Percentiles rank a stretch among this genome's conserved stretches.
Evolutionary conservation across 2,113 vertebrate species (phyloP).

Genomic region (Ictalurus punctatus): DNA sequence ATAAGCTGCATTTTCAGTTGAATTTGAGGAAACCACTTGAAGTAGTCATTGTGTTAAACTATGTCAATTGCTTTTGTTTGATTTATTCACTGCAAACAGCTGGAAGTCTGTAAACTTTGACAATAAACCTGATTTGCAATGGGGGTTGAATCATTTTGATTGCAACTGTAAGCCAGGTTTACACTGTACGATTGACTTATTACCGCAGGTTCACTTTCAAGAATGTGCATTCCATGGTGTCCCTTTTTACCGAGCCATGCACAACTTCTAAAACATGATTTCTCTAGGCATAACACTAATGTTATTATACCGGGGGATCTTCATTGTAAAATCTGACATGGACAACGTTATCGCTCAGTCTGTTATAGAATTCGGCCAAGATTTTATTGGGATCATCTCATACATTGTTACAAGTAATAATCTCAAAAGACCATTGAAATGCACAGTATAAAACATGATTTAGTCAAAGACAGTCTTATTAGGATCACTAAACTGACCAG

Average conservation of each 20-base stretch:
- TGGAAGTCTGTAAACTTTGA: no score
- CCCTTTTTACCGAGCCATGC: neutral
- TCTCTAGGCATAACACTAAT: neutral
- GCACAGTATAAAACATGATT: neutral
- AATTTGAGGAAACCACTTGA: no score
- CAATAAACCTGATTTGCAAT: no score
- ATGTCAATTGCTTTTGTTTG: no score
- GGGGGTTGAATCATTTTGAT: no score
- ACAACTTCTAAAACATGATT: neutral
- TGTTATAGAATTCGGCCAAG: neutral
- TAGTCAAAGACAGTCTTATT: neutral
- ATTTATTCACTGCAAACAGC: no score
- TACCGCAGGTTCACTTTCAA: neutral
- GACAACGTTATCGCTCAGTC: neutral
- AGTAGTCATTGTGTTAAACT: no score
- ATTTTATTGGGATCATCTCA: neutral
- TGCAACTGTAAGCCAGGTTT: neutral
- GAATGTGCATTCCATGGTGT: neutral
- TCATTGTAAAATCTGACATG: neutral
- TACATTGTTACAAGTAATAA: neutral
- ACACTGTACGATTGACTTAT: neutral
- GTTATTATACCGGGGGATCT: neutral
- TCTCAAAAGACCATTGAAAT: neutral
- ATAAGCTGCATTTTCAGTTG: no score
- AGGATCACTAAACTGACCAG: constrained; percentile 4